Base-by-base conservation (phyloP, 2,888 invertebrate species). In the Agapostemon virescens region DNA sequence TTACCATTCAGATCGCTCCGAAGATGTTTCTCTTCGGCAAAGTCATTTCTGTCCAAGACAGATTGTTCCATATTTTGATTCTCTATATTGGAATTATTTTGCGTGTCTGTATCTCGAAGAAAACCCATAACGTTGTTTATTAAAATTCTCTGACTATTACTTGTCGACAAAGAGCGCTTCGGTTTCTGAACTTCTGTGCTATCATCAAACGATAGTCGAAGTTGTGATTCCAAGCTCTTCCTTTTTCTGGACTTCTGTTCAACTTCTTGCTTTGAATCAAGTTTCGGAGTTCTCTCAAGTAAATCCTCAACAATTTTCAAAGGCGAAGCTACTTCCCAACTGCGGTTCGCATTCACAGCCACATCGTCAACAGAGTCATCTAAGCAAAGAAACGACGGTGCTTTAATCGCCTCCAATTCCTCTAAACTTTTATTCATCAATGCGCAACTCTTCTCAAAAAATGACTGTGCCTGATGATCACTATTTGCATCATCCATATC, bases 311-410 rank as follows among this genome's bases (percentile, higher is more conserved):
- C 5, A 55, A 45, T 38, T 38, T 64, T 1, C 42, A 23, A n/a
- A 30, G 42, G 2, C 9, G 11, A 52, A 42, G 11, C 9, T 17
- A 26, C 17, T 52, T 71, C n/a, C 11, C 30, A 42, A 36, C 64
- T 26, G 7, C 6, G 13, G 63, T 20, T 52, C 23, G 36, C 9
- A 38, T 74, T 61, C n/a, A 38, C 38, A n/a, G 55, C 26, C 30
- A 4, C 17, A 30, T 67, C 20, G 30, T 20, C 67, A 23, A 20
- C 0, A 23, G 42, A 64, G 68, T 85, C 84, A 17, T 86, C 79
- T 1, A 81, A 80, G 49, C 55, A 75, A 17, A 85, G 42, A 70
- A 88, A 89, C 15, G 88, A 88, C 15, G 90, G 89, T 17, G 88
- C 86, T 68, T 87, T 71, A 64, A 89, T 85, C n/a, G 86, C 81